Base-by-base conservation (phyloP, 2,113 vertebrate genomes). In the Entelurus aequoreus region DNA sequence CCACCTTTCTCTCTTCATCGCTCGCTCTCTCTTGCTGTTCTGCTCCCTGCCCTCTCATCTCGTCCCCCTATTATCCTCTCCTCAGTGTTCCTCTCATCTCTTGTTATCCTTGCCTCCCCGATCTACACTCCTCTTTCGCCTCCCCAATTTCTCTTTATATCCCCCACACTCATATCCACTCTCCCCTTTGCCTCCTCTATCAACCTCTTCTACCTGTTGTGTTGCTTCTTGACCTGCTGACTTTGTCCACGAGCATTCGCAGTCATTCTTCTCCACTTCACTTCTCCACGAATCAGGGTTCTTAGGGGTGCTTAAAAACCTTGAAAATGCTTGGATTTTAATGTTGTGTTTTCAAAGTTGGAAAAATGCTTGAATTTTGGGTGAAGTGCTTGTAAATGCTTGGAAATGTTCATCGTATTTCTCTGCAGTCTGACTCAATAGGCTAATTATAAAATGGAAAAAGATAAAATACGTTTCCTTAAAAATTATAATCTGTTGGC, bases 21-120 rank as follows among this genome's bases (percentile, higher is more conserved):
- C 62, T 63, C 74, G 61, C 59, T 66, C 62, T 51, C 48, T 53
- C 58, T 72, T 15, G 51, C 78, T 68, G 68, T 66, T 78, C 77
- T 81, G 65, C 75, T 84, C 75, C 79, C 76, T 83, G 77, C 73
- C 82, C 84, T 76, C 78, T 83, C 82, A 81, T 88, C 84, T 84
- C 77, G 68, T 75, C 60, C 65, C 65, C 76, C 75, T 78, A 77
- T 83, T 84, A 79, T 84, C 72, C 77, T 82, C 78, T 83, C 75
- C 75, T 82, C 78, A 80, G 71, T 42, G 53, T 76, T 81, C 75
- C 80, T 84, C 82, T 86, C 86, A 80, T 82, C 80, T 81, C 65
- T 78, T 82, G 80, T 85, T 84, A 82, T 85, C 73, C 74, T 76
- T 76, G 69, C 67, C 76, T 81, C 71, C 44, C 60, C 35, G 42